A percentile compares a stretch with the other conserved stretches of the same genome.
Conservation (phyloP, 2,888 invertebrate species). For the Leucophenga maculata region DNA sequence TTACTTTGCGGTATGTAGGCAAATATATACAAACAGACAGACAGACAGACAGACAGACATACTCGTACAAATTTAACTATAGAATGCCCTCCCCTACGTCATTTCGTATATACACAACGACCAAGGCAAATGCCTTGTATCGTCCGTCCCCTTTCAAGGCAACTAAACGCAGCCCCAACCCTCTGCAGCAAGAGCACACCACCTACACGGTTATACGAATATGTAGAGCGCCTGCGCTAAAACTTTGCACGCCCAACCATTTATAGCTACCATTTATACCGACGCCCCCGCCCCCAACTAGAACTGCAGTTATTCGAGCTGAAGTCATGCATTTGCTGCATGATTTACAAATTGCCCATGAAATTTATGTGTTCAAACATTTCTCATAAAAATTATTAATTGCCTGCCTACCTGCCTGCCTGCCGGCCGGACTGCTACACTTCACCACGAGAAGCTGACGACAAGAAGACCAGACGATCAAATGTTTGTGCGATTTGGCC, state of each 20-base stretch:
- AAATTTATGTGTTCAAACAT: constrained; percentile 58
- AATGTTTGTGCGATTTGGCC: not conserved
- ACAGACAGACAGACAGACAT: no score
- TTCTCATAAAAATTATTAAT: constrained; percentile 61
- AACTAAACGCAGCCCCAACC: constrained; percentile 19
- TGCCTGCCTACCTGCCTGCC: constrained; percentile 29
- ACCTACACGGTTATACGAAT: constrained; percentile 1
- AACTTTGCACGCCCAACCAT: constrained; percentile 39
- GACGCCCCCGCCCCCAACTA: not conserved
- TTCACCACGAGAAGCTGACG: no score
- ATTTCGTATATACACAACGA: no score
- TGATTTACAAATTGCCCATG: constrained; percentile 65
- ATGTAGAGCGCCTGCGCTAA: constrained; percentile 23
- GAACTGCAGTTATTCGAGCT: not conserved
- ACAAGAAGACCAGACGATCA: not conserved
- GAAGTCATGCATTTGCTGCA: constrained; percentile 28
- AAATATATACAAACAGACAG: not conserved
- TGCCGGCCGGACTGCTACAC: not conserved
- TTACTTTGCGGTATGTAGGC: constrained; percentile 56
- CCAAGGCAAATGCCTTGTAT: not conserved
- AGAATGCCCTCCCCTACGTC: not conserved
- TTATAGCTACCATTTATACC: not conserved
- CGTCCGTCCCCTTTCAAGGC: constrained; percentile 33
- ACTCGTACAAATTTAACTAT: not conserved
- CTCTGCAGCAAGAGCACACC: not conserved